Evolutionary conservation across 1,140 invertebrate species (phyloP).

Genomic region (Brachionus paranguensis): DNA sequence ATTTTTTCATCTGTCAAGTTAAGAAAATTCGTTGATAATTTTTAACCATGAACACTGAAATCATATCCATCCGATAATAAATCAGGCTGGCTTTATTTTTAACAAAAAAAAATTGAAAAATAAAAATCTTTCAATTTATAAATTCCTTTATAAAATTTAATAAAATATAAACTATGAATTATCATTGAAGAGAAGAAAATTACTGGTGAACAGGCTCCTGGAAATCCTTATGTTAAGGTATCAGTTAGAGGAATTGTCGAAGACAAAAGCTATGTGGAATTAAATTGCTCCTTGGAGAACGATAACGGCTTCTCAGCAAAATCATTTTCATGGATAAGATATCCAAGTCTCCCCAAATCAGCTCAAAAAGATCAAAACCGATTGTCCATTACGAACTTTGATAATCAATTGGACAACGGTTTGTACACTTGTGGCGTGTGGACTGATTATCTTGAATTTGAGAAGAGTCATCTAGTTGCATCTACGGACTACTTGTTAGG

Average conservation of each 20-base stretch:
- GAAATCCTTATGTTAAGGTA: background rate
- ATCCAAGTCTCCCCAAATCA: conserved; percentile 8
- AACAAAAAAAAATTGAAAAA: background rate
- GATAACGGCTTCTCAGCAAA: background rate
- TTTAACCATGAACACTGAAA: no score
- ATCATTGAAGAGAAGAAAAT: background rate
- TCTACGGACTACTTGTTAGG: conserved; percentile 1
- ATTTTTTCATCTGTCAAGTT: no score
- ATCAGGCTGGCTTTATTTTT: no score
- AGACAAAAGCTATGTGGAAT: conserved; percentile 1
- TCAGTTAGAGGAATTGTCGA: background rate
- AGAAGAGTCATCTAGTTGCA: conserved; percentile 15
- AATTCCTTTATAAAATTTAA: no score
- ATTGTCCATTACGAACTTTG: background rate
- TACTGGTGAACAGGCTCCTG: background rate
- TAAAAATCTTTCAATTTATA: no score
- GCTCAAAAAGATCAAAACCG: conserved; percentile 30
- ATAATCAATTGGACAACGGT: conserved; percentile 16
- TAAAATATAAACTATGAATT: background rate
- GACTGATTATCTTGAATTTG: background rate
- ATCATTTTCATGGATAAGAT: background rate
- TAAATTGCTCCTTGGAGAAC: conserved; percentile 3
- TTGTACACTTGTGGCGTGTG: conserved; percentile 24
- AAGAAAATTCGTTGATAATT: no score
- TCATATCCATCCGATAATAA: no score